Evolutionary conservation across 37 sponge, comb jelly and placozoan species (phyloP).

Genomic region (Ephydatia muelleri): DNA sequence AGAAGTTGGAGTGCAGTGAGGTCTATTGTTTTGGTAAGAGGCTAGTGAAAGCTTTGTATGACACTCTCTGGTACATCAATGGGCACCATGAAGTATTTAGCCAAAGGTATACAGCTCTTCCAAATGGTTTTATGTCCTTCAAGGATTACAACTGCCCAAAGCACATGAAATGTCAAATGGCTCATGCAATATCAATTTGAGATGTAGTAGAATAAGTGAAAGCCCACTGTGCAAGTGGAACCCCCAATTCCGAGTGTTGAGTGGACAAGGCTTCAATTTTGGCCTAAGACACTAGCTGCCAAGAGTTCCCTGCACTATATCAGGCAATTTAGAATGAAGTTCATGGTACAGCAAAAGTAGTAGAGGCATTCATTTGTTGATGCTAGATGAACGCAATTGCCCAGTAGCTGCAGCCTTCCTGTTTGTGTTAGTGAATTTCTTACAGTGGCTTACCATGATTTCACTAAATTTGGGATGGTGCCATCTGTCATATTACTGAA

Average conservation of each 20-base stretch:
- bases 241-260: constrained; percentile 4
- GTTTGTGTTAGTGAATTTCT: constrained; percentile 23
- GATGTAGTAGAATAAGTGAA: constrained; percentile 42
- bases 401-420: constrained; percentile 67
- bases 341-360: constrained; percentile 47
- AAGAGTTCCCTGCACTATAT: constrained; percentile 45
- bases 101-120: too few species aligned
- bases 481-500: constrained; percentile 46
- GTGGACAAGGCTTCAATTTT: constrained; percentile 49
- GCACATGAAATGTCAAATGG: too few species aligned
- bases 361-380: constrained; percentile 44
- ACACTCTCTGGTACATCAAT: too few species aligned
- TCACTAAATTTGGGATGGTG: constrained; percentile 43
- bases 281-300: constrained; percentile 34
- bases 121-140: too few species aligned
- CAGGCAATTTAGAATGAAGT: constrained; percentile 34
- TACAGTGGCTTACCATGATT: constrained; percentile 56
- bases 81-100: too few species aligned
- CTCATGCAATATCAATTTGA: constrained; percentile 20
- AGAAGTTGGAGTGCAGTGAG: too few species aligned
- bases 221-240: constrained; percentile 18
- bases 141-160: too few species aligned
- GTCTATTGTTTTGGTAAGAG: too few species aligned
- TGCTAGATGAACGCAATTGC: constrained; percentile 53
- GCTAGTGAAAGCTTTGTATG: too few species aligned